phyloP scores from a whole-genome alignment of 2,113 vertebrate genomes.

The Eclectus roratus region DNA sequence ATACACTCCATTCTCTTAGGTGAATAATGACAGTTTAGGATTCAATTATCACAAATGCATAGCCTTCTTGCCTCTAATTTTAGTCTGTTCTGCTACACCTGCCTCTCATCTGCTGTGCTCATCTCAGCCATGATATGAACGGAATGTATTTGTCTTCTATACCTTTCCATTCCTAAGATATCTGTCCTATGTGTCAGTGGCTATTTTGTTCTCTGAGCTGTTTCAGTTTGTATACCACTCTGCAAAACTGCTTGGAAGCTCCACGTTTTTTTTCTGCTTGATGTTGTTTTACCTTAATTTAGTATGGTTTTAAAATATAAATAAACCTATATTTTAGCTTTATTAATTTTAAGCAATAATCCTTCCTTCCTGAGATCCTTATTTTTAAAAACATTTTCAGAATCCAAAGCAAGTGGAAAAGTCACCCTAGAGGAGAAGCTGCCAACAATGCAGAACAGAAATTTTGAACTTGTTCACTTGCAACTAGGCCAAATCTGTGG shows the following conservation, averaged over 20 bases:
- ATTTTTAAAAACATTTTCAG: background rate
- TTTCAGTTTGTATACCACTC: background rate
- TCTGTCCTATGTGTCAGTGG: background rate
- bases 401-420: background rate
- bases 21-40: conserved; percentile 32
- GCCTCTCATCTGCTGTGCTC: background rate
- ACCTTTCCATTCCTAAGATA: background rate
- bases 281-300: background rate
- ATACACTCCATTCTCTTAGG: conserved; percentile 27
- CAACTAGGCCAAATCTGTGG: background rate
- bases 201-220: background rate
- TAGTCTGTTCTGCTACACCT: conserved; percentile 31
- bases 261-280: background rate
- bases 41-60: conserved; percentile 36
- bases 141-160: background rate
- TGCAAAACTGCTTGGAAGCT: background rate
- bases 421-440: background rate
- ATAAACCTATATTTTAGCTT: background rate
- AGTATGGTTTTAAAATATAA: background rate
- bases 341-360: background rate
- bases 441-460: background rate
- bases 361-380: background rate
- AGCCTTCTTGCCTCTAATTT: conserved; percentile 24
- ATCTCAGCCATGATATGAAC: background rate
- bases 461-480: background rate